Conservation (phyloP, 1,140 invertebrate genomes). For the Saccostrea echinata region DNA sequence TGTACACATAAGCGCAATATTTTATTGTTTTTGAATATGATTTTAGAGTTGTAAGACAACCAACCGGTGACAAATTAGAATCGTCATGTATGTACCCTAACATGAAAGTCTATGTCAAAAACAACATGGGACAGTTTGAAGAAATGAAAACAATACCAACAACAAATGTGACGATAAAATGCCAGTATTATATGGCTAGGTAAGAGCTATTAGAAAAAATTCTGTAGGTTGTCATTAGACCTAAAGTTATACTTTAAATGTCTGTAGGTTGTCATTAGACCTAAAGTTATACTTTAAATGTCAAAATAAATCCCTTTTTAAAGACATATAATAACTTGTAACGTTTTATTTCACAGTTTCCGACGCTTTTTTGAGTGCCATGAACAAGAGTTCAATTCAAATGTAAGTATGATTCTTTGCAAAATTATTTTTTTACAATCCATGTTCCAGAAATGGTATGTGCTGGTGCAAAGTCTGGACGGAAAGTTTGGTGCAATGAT, state of each 20-base stretch:
- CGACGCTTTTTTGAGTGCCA: not conserved
- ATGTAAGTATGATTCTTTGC: not conserved
- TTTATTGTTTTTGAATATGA: not conserved
- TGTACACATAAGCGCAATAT: not conserved
- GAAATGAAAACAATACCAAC: not conserved
- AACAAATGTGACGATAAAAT: not conserved
- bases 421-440: too few species aligned
- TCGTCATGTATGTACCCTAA: slow-evolving; percentile 10
- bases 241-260: not conserved
- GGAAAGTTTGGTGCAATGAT: too few species aligned
- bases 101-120: not conserved
- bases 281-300: not conserved
- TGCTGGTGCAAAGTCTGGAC: too few species aligned
- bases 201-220: not conserved
- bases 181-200: not conserved
- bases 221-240: not conserved
- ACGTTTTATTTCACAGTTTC: not conserved
- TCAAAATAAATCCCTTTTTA: not conserved
- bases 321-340: not conserved
- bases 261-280: not conserved
- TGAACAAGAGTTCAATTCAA: not conserved
- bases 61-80: not conserved
- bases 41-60: not conserved
- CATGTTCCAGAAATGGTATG: too few species aligned
- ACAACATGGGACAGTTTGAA: not conserved